Conservation (phyloP, 2,888 invertebrate genomes). For the Buathra laborator region DNA sequence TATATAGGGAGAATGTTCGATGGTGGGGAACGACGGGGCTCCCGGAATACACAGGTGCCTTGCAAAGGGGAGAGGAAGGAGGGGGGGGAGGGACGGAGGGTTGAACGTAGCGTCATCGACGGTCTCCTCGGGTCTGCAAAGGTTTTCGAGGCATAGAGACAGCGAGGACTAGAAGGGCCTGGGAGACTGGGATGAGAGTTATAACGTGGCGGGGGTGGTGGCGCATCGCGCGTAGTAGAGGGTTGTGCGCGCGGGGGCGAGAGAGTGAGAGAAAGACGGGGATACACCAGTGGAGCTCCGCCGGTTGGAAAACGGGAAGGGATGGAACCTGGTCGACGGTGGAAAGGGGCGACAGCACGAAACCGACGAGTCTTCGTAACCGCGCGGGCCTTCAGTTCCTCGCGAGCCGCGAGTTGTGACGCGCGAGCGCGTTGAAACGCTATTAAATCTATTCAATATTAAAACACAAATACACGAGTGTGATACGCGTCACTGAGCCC, state of each 20-base stretch:
- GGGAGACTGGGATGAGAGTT: conserved; percentile 68
- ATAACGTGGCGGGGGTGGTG: conserved; percentile 46
- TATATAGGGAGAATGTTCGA: conserved; percentile 8
- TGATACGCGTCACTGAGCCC: neutral
- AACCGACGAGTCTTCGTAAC: conserved; percentile 65
- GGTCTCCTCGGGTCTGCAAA: conserved; percentile 27
- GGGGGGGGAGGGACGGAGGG: neutral
- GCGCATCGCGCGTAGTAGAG: conserved; percentile 44
- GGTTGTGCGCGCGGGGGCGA: conserved; percentile 49
- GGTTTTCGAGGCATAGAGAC: neutral
- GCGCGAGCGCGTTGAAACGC: conserved; percentile 45
- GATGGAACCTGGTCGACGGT: conserved; percentile 64
- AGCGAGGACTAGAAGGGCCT: conserved; percentile 47
- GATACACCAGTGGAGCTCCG: conserved; percentile 19
- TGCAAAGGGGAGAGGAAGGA: neutral
- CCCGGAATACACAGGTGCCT: conserved; percentile 23
- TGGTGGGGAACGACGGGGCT: neutral
- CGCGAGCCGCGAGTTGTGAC: conserved; percentile 79
- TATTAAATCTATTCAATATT: neutral
- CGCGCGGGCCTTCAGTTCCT: conserved; percentile 78
- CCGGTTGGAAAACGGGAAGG: conserved; percentile 56
- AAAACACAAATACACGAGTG: conserved; percentile 2
- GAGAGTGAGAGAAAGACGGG: conserved; percentile 36
- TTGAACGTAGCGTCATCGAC: conserved; percentile 4
- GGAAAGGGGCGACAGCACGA: conserved; percentile 64